Percentiles rank a stretch among this genome's conserved stretches.
Conservation (phyloP, 2,113 vertebrate genomes). For the Urocynchramus pylzowi region DNA sequence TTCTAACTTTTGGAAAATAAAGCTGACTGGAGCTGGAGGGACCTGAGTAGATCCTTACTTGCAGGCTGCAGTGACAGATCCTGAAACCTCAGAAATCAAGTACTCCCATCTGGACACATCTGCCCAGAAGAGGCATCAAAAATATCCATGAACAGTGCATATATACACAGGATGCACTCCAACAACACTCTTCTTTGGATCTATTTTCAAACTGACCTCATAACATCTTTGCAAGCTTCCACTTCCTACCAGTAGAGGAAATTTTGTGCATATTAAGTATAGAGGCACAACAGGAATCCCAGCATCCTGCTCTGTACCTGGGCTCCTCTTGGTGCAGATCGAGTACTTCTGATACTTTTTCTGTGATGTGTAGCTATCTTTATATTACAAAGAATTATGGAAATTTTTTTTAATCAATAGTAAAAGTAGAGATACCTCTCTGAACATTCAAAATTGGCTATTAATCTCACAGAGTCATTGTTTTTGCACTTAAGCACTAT, state of each 20-base stretch:
- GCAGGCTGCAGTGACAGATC: background rate
- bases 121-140: background rate
- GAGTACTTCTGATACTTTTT: background rate
- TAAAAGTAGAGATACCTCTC: background rate
- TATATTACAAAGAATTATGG: background rate
- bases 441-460: background rate
- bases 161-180: background rate
- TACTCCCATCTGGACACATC: background rate
- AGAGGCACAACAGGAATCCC: background rate
- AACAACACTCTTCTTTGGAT: background rate
- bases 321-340: background rate
- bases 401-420: background rate
- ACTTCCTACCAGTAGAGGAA: background rate
- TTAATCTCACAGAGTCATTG: background rate
- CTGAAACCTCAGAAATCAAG: background rate
- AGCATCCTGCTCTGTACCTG: background rate
- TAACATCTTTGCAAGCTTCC: background rate
- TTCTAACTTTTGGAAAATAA: background rate
- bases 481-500: background rate
- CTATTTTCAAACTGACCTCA: background rate
- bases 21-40: background rate
- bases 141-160: fast-evolving
- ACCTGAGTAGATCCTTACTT: background rate
- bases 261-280: background rate
- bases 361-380: background rate